phyloP scores from a whole-genome alignment of 1,140 invertebrate genomes.

The Myzus persicae region DNA sequence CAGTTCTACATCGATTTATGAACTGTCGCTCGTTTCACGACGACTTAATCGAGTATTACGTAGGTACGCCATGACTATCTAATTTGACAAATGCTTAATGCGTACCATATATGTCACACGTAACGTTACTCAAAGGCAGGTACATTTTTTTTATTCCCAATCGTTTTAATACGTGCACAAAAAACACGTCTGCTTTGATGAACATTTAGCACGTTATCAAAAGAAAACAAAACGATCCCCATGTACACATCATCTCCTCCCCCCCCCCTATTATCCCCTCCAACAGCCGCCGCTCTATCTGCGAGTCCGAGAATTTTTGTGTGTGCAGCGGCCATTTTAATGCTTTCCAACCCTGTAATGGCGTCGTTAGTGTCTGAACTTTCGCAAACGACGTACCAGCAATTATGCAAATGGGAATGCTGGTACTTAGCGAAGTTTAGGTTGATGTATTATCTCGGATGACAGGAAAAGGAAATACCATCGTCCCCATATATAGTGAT shows the following conservation, averaged over 20 bases:
- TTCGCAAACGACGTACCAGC: conserved; percentile 2
- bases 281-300: not conserved
- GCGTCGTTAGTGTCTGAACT: conserved; percentile 47
- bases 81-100: not conserved
- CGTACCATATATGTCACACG: not conserved
- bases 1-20: not conserved
- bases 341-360: conserved; percentile 27
- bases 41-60: not conserved
- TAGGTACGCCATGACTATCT: not conserved
- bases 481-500: not conserved
- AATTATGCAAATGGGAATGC: conserved; percentile 47
- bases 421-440: conserved; percentile 40
- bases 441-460: conserved; percentile 34
- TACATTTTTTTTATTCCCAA: not conserved
- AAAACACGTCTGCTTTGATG: not conserved
- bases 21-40: not conserved
- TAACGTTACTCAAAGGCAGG: not conserved
- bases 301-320: conserved; percentile 18
- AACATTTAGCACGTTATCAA: not conserved
- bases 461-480: not conserved
- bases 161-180: not conserved
- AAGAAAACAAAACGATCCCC: not conserved
- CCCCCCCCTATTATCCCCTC: not conserved
- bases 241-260: not conserved
- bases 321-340: conserved; percentile 30